Conservation (phyloP, 2,888 invertebrate species). For the Morinoia aosen region DNA sequence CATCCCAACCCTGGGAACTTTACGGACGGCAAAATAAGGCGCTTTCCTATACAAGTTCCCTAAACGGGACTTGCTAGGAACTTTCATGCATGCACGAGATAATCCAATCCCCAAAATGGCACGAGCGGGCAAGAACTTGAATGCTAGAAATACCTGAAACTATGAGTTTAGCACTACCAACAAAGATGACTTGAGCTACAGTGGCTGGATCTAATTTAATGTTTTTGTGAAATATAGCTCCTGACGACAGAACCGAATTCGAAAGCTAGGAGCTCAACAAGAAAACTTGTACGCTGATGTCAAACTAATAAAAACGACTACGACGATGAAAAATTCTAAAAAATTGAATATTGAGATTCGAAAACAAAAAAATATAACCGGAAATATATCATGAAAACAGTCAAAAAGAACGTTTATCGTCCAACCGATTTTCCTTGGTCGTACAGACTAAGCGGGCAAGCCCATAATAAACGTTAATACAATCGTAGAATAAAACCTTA, state of each 20-base stretch:
- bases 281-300: not conserved
- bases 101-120: not conserved
- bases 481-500: not conserved
- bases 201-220: not conserved
- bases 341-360: too few species aligned
- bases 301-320: not conserved
- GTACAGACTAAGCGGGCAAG: not conserved
- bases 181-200: not conserved
- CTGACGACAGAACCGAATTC: not conserved
- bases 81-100: not conserved
- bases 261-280: not conserved
- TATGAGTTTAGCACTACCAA: not conserved
- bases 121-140: not conserved
- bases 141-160: not conserved
- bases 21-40: not conserved
- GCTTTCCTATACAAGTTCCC: not conserved
- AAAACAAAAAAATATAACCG: too few species aligned
- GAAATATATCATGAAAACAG: too few species aligned
- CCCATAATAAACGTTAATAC: not conserved
- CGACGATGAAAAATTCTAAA: not conserved
- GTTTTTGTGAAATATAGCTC: not conserved
- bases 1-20: conserved; percentile 38
- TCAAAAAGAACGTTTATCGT: not conserved
- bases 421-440: not conserved
- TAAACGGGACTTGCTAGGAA: not conserved